A percentile compares a stretch with the other conserved stretches of the same genome.
These are phyloP conservation scores for Anseranas semipalmata DNA, from an alignment of 2,113 vertebrate genomes.

Conservation along the genomic window DNA sequence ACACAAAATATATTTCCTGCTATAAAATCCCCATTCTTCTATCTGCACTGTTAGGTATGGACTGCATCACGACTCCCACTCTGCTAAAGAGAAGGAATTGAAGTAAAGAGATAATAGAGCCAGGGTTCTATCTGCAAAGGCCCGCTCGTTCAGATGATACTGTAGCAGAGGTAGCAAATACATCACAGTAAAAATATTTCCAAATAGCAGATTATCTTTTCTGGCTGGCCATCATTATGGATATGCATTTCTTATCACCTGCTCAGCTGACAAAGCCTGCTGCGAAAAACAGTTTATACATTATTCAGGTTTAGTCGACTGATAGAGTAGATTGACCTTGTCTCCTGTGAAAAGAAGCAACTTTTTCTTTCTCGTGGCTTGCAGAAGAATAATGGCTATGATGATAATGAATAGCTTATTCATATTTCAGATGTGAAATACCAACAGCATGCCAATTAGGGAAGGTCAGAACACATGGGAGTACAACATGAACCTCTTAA, in stretches of 20 bases:
- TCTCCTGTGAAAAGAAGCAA: conserved; percentile 49
- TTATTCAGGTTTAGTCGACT: conserved; percentile 53
- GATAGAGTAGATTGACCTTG: conserved; percentile 59
- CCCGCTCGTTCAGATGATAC: not conserved
- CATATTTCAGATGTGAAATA: conserved; percentile 57
- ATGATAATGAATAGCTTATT: conserved; percentile 61
- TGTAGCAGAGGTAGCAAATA: conserved; percentile 7
- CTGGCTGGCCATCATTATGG: not conserved
- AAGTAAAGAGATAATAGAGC: not conserved
- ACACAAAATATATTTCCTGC: not conserved
- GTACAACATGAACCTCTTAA: not conserved
- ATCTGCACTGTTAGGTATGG: not conserved
- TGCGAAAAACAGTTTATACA: conserved; percentile 44
- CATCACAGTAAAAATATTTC: conserved; percentile 46
- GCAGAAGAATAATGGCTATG: conserved; percentile 38
- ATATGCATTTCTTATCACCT: conserved; percentile 17
- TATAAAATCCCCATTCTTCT: not conserved
- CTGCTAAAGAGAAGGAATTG: not conserved
- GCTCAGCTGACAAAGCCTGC: not conserved
- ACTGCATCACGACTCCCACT: not conserved
- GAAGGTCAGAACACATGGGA: conserved; percentile 24
- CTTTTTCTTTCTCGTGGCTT: conserved; percentile 30
- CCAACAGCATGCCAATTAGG: conserved; percentile 39
- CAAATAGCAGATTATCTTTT: conserved; percentile 28
- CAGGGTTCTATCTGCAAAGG: not conserved